These are phyloP conservation scores for Serinus canaria DNA, from an alignment of 2,113 vertebrate species.

Conservation along the genomic window DNA sequence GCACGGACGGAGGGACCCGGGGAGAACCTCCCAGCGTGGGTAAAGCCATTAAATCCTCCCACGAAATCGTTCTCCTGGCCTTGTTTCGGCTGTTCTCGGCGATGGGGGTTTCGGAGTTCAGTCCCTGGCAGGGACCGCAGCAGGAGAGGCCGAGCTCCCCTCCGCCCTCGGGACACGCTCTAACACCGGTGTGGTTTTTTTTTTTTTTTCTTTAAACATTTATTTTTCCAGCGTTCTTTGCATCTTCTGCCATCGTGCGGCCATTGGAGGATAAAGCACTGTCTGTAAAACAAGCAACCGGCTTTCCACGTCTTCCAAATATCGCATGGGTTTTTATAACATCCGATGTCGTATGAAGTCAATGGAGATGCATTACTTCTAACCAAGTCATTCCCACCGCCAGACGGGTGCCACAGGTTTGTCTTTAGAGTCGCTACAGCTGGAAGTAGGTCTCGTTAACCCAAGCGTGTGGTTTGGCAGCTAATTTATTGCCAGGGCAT, in stretches of 20 bases:
- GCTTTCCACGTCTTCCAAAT: accelerated
- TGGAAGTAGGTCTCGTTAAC: not conserved
- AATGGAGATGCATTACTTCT: not conserved
- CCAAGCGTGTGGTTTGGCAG: accelerated
- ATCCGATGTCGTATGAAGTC: accelerated
- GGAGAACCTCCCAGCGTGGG: accelerated
- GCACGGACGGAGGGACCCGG: accelerated
- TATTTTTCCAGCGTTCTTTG: not conserved
- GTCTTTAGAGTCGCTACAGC: not conserved
- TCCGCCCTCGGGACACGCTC: accelerated
- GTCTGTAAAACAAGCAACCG: accelerated
- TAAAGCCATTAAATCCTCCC: not conserved
- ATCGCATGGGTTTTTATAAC: accelerated
- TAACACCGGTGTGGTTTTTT: accelerated
- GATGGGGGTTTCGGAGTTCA: not conserved
- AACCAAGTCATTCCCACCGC: not conserved
- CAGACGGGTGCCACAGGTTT: not conserved
- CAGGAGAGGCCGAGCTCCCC: not conserved
- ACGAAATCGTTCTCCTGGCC: accelerated
- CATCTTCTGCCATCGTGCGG: constrained; percentile 53
- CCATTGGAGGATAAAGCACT: not conserved
- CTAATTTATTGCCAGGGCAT: not conserved
- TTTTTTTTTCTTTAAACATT: accelerated
- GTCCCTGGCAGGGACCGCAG: not conserved
- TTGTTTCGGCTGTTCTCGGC: not conserved